Conservation (phyloP, 2,113 vertebrate species). For the Pomatorhinus ruficollis region DNA sequence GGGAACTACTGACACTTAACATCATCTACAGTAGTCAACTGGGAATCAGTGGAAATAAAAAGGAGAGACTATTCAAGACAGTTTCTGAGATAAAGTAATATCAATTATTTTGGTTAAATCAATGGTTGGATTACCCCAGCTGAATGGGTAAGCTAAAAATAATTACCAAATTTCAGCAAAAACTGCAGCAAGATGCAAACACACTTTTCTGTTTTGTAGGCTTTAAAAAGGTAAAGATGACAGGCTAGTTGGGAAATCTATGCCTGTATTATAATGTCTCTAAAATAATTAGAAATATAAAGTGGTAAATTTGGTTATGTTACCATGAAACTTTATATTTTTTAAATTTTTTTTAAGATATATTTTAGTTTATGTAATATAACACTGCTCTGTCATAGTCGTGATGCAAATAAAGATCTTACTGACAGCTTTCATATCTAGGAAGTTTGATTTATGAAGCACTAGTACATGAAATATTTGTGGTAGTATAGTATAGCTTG, state of each 20-base stretch:
- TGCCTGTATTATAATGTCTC: not conserved
- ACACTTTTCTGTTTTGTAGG: not conserved
- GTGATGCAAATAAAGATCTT: not conserved
- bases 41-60: not conserved
- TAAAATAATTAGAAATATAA: not conserved
- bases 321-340: not conserved
- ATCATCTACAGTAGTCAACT: not conserved
- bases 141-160: not conserved
- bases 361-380: not conserved
- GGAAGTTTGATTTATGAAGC: not conserved
- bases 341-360: not conserved
- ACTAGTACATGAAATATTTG: not conserved
- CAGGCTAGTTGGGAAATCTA: not conserved
- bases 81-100: not conserved
- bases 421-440: not conserved
- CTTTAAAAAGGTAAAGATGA: not conserved
- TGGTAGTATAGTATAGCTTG: not conserved
- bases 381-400: not conserved
- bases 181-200: not conserved
- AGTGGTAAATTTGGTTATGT: not conserved
- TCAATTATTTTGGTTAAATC: not conserved
- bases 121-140: rapidly evolving
- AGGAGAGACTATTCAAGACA: not conserved
- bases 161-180: not conserved
- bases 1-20: not conserved